Evolutionary conservation across 2,113 vertebrate species (phyloP), one percentile per base, ranked within the genome.

Genomic region (Triplophysa rosa): DNA sequence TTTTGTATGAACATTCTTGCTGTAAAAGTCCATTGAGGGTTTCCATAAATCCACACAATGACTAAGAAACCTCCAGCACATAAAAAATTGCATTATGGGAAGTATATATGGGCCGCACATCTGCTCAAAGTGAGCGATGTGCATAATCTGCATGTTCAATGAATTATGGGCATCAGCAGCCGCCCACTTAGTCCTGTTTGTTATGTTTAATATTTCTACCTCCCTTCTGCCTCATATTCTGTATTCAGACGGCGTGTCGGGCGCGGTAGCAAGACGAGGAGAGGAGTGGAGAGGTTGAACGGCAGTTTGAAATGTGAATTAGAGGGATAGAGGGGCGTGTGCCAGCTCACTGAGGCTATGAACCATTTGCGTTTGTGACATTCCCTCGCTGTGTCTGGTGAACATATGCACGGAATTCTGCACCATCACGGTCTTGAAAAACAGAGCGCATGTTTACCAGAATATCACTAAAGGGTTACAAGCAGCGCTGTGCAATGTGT

Each of bases 141-240:
- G 87, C 84, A 90, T 92, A 90, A 91, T 92, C 87, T 91, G 81
- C 89, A 90, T 90, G 23, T 75, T 67, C 83, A 82, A 92, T 86
- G 87, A 88, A 81, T 68, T 45, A 77, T 84, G 61, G 21, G 61
- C 73, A 81, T 82, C 86, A 58, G 10, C 83, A 85, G 82, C 49
- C 58, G 84, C 84, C 86, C 87, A 90, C 86, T 90, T 88, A 87
- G 81, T 78, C 47, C 84, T 77, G 77, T 88, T 87, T 87, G 81
- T 76, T 82, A 67, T 47, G 75, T 45, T 65, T 64, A 37, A 54
- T 77, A 47, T 67, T 73, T 56, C 19, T 52, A 24, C 72, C 9
- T 72, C n/a, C 64, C 24, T 37, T 10, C 78, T 64, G 64, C 33
- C 67, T 72, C 62, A 47, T 29, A 61, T 76, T 56, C 77, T 69